Conservation (phyloP, 2,888 invertebrate genomes). For the Hartigia nigra region DNA sequence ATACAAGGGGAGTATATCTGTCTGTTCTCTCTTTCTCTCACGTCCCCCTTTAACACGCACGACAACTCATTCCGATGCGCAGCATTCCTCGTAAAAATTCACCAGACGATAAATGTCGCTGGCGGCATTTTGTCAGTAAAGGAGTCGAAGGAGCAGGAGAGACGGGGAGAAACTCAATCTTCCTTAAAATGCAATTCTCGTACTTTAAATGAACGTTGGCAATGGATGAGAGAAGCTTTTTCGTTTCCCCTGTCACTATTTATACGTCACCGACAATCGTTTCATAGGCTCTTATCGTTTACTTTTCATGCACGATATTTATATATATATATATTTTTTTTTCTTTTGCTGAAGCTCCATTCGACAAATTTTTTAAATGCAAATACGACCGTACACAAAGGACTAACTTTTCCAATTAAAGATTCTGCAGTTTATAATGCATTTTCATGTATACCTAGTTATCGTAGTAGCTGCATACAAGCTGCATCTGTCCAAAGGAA, state of each 20-base stretch:
- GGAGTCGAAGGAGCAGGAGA: neutral
- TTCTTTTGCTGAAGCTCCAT: too few relatives aligned
- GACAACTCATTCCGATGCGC: neutral
- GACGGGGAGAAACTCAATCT: neutral
- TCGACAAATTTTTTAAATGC: neutral
- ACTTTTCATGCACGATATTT: neutral
- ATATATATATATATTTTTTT: too few relatives aligned
- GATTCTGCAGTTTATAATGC: neutral
- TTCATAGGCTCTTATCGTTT: neutral
- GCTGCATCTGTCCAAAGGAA: neutral
- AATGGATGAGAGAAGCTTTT: neutral
- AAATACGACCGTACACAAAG: neutral
- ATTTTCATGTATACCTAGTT: neutral
- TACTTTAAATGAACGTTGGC: neutral
- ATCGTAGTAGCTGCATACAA: neutral
- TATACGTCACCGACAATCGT: neutral
- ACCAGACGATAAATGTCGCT: neutral
- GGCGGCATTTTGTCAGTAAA: neutral
- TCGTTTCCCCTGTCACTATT: neutral
- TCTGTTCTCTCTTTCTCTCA: too few relatives aligned
- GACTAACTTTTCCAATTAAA: neutral
- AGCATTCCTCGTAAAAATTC: neutral
- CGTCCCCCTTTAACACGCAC: too few relatives aligned
- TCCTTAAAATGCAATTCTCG: conserved; percentile 7
- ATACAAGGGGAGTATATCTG: neutral